These are phyloP conservation scores for Hormaphis cornu DNA, from an alignment of 1,140 invertebrate genomes.

Conservation along the genomic window DNA sequence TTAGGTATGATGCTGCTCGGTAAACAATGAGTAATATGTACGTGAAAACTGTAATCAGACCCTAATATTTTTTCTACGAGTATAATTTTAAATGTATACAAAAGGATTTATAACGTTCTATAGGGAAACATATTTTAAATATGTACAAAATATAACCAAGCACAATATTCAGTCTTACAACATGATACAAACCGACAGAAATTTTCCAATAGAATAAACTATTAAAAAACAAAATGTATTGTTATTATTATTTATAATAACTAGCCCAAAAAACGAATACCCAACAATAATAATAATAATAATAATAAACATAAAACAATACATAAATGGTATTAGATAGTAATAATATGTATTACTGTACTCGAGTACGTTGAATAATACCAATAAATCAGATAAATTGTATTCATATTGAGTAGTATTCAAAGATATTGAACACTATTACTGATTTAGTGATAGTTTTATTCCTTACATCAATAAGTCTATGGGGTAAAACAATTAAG, in stretches of 20 bases:
- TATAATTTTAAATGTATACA: not conserved
- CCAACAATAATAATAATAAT: not conserved
- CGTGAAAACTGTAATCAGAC: not conserved
- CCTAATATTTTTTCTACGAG: not conserved
- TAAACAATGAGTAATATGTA: not conserved
- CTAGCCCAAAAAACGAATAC: not conserved
- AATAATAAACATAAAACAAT: too few relatives aligned
- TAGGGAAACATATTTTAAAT: not conserved
- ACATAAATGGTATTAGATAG: not conserved
- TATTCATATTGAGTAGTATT: not conserved
- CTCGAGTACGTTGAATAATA: not conserved
- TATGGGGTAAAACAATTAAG: not conserved
- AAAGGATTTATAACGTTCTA: not conserved
- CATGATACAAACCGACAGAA: not conserved
- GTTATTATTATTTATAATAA: not conserved
- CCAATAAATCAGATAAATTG: not conserved
- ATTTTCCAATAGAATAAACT: not conserved
- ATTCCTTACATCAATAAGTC: not conserved
- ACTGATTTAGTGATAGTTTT: conserved; percentile 1
- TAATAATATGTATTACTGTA: not conserved
- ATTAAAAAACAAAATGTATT: not conserved
- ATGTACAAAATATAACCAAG: not conserved
- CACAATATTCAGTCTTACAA: conserved; percentile 12
- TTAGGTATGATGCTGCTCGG: not conserved
- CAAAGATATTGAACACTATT: not conserved